These are phyloP conservation scores for Drosophila rellima DNA, from an alignment of 2,888 invertebrate species.

Conservation along the genomic window DNA sequence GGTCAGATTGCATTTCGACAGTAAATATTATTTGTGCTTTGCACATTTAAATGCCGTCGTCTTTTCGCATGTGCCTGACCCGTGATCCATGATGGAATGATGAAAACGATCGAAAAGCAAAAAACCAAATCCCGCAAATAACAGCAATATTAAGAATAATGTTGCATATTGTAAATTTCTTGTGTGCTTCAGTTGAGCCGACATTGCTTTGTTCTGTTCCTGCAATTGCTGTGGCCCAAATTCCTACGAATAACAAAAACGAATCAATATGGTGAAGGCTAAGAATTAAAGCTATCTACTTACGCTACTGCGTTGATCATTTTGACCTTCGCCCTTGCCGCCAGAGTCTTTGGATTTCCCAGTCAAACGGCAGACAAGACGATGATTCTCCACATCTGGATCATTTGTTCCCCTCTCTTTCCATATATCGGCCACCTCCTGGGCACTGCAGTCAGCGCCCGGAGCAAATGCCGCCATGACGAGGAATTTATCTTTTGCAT, in stretches of 20 bases:
- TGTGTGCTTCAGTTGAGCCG: slow-evolving; percentile 86
- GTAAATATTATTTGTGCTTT: slow-evolving; percentile 82
- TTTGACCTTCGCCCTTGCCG: neutral
- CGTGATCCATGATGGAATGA: neutral
- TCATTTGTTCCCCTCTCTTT: slow-evolving; percentile 88
- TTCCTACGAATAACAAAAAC: neutral
- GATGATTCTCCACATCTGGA: slow-evolving; percentile 89
- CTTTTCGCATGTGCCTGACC: slow-evolving; percentile 4
- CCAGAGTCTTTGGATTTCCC: slow-evolving; percentile 32
- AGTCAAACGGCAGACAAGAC: slow-evolving; percentile 88
- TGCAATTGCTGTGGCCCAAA: slow-evolving; percentile 80
- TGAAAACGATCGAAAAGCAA: slow-evolving; percentile 84
- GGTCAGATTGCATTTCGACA: slow-evolving; percentile 82
- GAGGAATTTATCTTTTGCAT: slow-evolving; percentile 94
- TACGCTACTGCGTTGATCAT: slow-evolving; percentile 1
- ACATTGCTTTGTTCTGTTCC: slow-evolving; percentile 84
- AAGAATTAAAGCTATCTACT: neutral
- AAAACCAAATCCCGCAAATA: slow-evolving; percentile 85
- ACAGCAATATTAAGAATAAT: slow-evolving; percentile 86
- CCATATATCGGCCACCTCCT: slow-evolving; percentile 91
- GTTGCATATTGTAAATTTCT: slow-evolving; percentile 87
- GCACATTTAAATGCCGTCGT: slow-evolving; percentile 41
- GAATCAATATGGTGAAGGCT: neutral
- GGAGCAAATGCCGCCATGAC: slow-evolving; percentile 92
- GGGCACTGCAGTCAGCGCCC: slow-evolving; percentile 85